phyloP scores from a whole-genome alignment of 53 echinoderm and acorn worm genomes.

The Astropecten irregularis region DNA sequence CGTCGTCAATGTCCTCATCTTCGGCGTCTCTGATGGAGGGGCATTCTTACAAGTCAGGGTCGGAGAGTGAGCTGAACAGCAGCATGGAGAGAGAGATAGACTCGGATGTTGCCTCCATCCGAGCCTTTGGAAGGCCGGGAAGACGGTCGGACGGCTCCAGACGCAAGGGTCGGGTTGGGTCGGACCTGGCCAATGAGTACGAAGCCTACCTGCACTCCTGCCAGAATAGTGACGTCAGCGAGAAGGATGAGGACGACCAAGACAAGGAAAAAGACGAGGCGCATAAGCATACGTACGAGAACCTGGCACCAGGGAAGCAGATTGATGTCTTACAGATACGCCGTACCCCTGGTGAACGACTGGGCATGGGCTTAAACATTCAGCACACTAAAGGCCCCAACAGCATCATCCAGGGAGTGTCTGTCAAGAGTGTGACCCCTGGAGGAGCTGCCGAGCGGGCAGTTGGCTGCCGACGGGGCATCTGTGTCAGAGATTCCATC shows the following conservation, averaged over 20 bases:
- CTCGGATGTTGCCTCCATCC: not conserved
- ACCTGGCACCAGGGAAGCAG: constrained; percentile 59
- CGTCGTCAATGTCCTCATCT: constrained; percentile 26
- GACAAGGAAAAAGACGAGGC: constrained; percentile 45
- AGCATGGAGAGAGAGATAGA: constrained; percentile 46
- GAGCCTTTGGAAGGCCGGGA: constrained; percentile 3
- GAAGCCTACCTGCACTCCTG: constrained; percentile 72
- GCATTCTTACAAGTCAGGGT: constrained; percentile 46
- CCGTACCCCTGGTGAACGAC: constrained; percentile 76
- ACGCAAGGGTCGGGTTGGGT: constrained; percentile 69
- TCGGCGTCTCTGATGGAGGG: constrained; percentile 27
- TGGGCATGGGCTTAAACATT: constrained; percentile 96
- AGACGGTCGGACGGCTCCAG: constrained; percentile 29
- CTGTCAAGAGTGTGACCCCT: constrained; percentile 71
- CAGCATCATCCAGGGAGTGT: constrained; percentile 80
- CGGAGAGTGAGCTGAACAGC: constrained; percentile 47
- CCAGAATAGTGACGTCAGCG: constrained; percentile 53
- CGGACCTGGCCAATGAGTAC: constrained; percentile 73
- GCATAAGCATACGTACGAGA: constrained; percentile 42
- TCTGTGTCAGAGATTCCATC: constrained; percentile 76
- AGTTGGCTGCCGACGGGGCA: constrained; percentile 46
- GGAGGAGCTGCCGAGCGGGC: constrained; percentile 89
- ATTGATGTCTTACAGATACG: constrained; percentile 74
- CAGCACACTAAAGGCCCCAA: constrained; percentile 79
- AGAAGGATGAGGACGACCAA: constrained; percentile 39